phyloP scores from a whole-genome alignment of 2,113 vertebrate species.

The Kobus ellipsiprymnus region DNA sequence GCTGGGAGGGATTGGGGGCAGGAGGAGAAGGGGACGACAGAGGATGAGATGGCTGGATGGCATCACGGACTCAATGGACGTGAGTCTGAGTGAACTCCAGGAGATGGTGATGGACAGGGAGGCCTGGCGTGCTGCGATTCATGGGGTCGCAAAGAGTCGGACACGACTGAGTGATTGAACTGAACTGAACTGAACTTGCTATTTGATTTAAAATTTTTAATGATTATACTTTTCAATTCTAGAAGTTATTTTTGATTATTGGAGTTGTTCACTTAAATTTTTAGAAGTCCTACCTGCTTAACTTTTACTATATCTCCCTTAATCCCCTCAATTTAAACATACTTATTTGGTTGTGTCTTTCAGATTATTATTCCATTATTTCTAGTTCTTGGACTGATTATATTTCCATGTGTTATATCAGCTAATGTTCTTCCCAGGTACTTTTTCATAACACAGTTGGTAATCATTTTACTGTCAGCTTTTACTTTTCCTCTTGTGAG shows the following conservation, averaged over 20 bases:
- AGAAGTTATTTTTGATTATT: constrained; percentile 6
- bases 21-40: too few relatives aligned
- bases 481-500: neutral
- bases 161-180: too few relatives aligned
- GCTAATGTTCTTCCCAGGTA: neutral
- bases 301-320: neutral
- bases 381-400: neutral
- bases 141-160: too few relatives aligned
- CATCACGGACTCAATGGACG: too few relatives aligned
- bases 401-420: neutral
- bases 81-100: too few relatives aligned
- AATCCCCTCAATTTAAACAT: neutral
- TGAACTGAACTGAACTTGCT: too few relatives aligned
- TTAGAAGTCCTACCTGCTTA: neutral
- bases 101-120: too few relatives aligned
- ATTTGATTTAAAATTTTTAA: neutral
- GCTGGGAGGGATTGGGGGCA: too few relatives aligned
- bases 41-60: too few relatives aligned
- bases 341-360: neutral
- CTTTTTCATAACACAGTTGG: neutral
- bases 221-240: neutral
- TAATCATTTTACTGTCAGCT: neutral
- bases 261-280: neutral
- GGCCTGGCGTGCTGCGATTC: too few relatives aligned
- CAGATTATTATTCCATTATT: neutral